Base-by-base conservation (phyloP, 2,888 invertebrate species). In the Sarcophaga carnaria region DNA sequence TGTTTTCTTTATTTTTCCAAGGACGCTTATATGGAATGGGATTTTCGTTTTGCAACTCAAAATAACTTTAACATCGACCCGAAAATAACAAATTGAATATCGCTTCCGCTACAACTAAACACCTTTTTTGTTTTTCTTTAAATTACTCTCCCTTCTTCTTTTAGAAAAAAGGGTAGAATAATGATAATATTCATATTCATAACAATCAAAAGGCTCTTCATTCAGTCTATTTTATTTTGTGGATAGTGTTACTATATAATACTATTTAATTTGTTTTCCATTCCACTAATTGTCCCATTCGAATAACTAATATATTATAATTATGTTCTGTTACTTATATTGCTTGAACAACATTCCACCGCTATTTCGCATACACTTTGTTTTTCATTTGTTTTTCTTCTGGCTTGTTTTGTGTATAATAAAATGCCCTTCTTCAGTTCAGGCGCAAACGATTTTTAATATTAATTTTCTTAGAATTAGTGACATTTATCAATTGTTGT, bases 341-440 rank as follows among this genome's bases (percentile, higher is more conserved):
- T 80, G 77, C 62, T 72, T 80, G 80, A 77, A 77, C 71, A 79
- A 64, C 87, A 87, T 84, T 87, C 84, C 87, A 76, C 79, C 84
- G 84, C 84, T 79, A 72, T 81, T 79, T 81, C 74, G 67, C 72
- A 76, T 71, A 79, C 71, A 82, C 78, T 25, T 80, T 77, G 74
- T 67, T 82, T 81, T 83, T 49, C 59, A 69, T 77, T 60, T 63
- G 71, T 77, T 80, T 76, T 83, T 22, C 63, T 63, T 79, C 59
- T 2, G 20, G 49, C 70, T 76, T 85, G 45, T 63, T 79, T 80
- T 86, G 75, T 84, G 88, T 86, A 83, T 86, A 86, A 83, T 86
- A 81, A 81, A 83, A 86, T 74, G 25, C 69, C 71, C 64, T 75
- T 81, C 49, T 82, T 85, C 10, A 78, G 81, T 87, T 84, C 84